Conservation (phyloP, 2,113 vertebrate species). For the Bujurquina vittata region DNA sequence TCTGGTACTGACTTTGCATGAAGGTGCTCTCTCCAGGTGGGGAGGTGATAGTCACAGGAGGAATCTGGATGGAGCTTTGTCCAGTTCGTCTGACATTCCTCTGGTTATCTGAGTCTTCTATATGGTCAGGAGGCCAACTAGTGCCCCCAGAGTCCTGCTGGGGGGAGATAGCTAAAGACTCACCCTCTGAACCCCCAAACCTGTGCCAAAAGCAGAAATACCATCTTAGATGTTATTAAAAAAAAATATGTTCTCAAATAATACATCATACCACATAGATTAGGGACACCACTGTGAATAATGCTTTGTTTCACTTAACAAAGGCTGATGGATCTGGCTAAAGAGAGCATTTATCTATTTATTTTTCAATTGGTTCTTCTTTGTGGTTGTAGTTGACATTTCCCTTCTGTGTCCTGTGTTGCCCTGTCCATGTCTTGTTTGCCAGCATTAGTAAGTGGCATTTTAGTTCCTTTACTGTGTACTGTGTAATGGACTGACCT, state of each 20-base stretch:
- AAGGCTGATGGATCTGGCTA: no score
- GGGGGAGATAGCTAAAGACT: conserved; percentile 67
- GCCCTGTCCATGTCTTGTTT: no score
- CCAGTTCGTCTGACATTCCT: conserved; percentile 86
- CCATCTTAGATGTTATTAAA: neutral
- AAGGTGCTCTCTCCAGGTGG: conserved; percentile 85
- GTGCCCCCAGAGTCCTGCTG: conserved; percentile 80
- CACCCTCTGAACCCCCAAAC: conserved; percentile 81
- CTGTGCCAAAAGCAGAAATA: conserved; percentile 68
- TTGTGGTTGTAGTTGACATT: no score
- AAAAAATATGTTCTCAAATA: neutral
- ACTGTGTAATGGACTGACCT: neutral
- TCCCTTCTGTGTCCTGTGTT: no score
- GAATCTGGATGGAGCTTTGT: conserved; percentile 80
- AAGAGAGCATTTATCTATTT: no score
- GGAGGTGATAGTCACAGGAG: conserved; percentile 86
- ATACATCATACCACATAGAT: neutral
- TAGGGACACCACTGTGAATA: neutral
- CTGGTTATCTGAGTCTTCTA: conserved; percentile 92
- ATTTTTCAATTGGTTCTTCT: no score
- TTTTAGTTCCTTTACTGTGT: neutral
- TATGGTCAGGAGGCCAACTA: conserved; percentile 82
- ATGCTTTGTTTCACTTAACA: no score
- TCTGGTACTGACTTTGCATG: conserved; percentile 85
- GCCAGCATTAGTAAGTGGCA: no score